These are phyloP conservation scores for Cremastinae sp. DNA, from an alignment of 2,888 invertebrate species.

Conservation along the genomic window DNA sequence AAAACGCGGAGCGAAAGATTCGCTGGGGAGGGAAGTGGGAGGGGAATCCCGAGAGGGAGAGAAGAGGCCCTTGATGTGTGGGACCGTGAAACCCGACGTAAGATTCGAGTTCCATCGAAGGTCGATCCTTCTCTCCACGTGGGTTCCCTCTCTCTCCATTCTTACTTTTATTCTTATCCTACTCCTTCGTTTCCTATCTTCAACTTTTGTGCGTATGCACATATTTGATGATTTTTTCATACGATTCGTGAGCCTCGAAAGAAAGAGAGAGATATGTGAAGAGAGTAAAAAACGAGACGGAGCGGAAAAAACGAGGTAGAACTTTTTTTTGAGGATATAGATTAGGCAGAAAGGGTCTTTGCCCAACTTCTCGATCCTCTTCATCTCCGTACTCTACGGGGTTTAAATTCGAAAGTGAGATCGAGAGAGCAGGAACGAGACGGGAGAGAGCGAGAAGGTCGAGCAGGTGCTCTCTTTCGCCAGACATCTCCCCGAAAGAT, in stretches of 20 bases:
- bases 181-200: too few species aligned
- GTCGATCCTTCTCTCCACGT: slow-evolving; percentile 56
- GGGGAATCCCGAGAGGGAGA: background rate
- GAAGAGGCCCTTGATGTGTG: slow-evolving; percentile 39
- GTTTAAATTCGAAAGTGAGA: background rate
- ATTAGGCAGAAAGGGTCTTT: slow-evolving; percentile 59
- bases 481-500: too few species aligned
- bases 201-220: too few species aligned
- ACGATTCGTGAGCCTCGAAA: background rate
- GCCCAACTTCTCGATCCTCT: slow-evolving; percentile 47
- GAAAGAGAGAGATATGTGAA: slow-evolving; percentile 3
- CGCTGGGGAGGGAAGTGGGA: background rate
- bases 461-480: too few species aligned
- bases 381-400: slow-evolving; percentile 47
- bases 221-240: background rate
- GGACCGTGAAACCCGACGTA: slow-evolving; percentile 59
- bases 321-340: slow-evolving; percentile 13
- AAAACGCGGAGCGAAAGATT: too few species aligned
- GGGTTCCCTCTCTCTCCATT: slow-evolving; percentile 2
- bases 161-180: background rate
- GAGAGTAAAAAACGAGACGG: too few species aligned
- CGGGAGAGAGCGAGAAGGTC: too few species aligned
- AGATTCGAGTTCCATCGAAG: slow-evolving; percentile 68
- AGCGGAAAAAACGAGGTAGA: slow-evolving; percentile 4
- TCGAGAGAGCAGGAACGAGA: too few species aligned